Percentiles rank a stretch among this genome's conserved stretches.
Evolutionary conservation across 2,113 vertebrate species (phyloP).

Genomic region (Nyctibius bracteatus): DNA sequence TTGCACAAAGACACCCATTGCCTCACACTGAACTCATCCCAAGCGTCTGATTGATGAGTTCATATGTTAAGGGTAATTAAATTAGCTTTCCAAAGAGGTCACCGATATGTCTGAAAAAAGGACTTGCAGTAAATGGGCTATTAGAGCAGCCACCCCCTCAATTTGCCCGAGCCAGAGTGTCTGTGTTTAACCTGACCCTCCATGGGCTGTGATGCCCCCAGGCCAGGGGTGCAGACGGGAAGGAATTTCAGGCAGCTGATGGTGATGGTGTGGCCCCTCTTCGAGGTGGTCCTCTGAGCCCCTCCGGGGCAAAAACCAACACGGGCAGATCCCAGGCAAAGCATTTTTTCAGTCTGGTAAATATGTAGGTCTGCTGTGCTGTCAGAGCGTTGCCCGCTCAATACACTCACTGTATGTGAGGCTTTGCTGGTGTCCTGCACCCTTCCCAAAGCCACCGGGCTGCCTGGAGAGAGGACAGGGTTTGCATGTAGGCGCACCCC

Average conservation of each 20-base stretch:
- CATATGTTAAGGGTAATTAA: neutral
- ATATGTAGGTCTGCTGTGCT: neutral
- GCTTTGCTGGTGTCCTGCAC: neutral
- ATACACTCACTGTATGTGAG: neutral
- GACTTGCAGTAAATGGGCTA: neutral
- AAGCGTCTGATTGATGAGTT: neutral
- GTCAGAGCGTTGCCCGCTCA: neutral
- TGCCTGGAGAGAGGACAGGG: neutral
- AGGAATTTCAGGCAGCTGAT: constrained; percentile 35
- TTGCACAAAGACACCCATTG: neutral
- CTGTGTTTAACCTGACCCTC: neutral
- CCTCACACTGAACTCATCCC: neutral
- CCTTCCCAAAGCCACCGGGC: neutral
- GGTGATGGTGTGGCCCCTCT: neutral
- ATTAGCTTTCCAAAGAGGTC: neutral
- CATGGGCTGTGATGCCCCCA: neutral
- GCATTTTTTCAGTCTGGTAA: constrained; percentile 32
- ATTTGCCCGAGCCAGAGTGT: neutral
- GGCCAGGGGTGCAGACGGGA: neutral
- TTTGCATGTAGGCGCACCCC: neutral
- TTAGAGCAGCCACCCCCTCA: neutral
- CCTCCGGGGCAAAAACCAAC: neutral
- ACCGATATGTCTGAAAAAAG: neutral
- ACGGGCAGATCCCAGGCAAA: neutral
- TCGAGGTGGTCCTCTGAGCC: neutral